A percentile compares a stretch with the other conserved stretches of the same genome.
phyloP scores from a whole-genome alignment of 2,888 invertebrate species.

The Pollenia labialis region DNA sequence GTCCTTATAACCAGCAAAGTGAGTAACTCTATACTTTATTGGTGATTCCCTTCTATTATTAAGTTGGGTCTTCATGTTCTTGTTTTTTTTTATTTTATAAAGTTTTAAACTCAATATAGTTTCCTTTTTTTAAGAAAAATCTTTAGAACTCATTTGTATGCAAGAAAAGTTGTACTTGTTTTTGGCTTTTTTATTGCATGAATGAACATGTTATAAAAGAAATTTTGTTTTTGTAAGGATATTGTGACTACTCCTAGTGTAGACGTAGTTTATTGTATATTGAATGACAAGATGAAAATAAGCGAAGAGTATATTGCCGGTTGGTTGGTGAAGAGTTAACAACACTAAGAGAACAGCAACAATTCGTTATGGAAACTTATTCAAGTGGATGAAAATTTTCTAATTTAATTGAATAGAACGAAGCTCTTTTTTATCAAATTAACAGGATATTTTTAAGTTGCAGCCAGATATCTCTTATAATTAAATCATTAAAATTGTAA shows the following conservation, averaged over 20 bases:
- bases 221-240: background rate
- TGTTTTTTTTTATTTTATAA: background rate
- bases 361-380: slow-evolving; percentile 13
- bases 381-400: slow-evolving; percentile 35
- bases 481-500: too few species aligned
- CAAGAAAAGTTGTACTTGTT: slow-evolving; percentile 3
- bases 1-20: background rate
- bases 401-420: slow-evolving; percentile 26
- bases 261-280: slow-evolving; percentile 20
- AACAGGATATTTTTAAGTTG: background rate
- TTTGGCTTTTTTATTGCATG: background rate
- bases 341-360: background rate
- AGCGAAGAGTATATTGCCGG: slow-evolving; percentile 12
- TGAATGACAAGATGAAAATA: background rate
- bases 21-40: slow-evolving; percentile 17
- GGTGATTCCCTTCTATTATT: background rate
- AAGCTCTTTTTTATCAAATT: slow-evolving; percentile 20
- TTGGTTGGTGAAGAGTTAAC: slow-evolving; percentile 27
- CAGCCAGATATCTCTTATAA: too few species aligned
- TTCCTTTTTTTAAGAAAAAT: background rate
- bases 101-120: slow-evolving; percentile 10
- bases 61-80: slow-evolving; percentile 3
- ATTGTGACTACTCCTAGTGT: background rate
- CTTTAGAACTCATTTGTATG: slow-evolving; percentile 24
- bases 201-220: background rate